phyloP scores from a whole-genome alignment of 2,113 vertebrate species.

The Periophthalmus modestus region DNA sequence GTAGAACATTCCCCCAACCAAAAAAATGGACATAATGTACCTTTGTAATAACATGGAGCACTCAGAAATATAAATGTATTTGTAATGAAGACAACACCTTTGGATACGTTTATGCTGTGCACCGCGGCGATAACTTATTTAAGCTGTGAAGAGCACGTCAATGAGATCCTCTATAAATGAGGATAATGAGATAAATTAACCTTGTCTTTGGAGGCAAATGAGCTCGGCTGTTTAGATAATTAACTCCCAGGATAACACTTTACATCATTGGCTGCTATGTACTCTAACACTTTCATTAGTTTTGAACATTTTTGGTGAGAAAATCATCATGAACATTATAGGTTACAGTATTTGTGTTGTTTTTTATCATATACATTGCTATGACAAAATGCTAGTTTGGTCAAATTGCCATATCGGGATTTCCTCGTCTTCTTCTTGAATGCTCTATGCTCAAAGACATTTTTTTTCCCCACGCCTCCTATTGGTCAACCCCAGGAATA shows the following conservation, averaged over 20 bases:
- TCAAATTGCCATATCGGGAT: too few relatives aligned
- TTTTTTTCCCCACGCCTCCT: too few relatives aligned
- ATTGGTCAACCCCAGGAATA: too few relatives aligned
- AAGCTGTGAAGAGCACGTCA: not conserved
- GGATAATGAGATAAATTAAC: constrained; percentile 14
- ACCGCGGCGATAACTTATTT: not conserved
- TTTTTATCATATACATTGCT: too few relatives aligned
- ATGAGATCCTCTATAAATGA: constrained; percentile 1
- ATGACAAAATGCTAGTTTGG: too few relatives aligned
- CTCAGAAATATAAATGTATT: not conserved
- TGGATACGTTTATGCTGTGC: not conserved
- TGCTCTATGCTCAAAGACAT: too few relatives aligned
- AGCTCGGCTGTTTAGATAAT: constrained; percentile 3
- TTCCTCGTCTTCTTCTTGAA: too few relatives aligned
- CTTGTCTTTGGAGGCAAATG: constrained; percentile 8
- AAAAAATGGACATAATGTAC: not conserved
- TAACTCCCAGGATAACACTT: not conserved
- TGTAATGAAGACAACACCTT: not conserved
- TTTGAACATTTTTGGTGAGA: not conserved
- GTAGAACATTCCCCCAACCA: too few relatives aligned
- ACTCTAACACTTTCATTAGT: not conserved
- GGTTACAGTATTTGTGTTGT: too few relatives aligned
- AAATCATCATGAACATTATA: too few relatives aligned
- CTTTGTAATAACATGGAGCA: not conserved
- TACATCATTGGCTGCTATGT: not conserved